A percentile compares a stretch with the other conserved stretches of the same genome.
Conservation (phyloP, 2,797 vertebrate species). For the Botia kubotai region DNA sequence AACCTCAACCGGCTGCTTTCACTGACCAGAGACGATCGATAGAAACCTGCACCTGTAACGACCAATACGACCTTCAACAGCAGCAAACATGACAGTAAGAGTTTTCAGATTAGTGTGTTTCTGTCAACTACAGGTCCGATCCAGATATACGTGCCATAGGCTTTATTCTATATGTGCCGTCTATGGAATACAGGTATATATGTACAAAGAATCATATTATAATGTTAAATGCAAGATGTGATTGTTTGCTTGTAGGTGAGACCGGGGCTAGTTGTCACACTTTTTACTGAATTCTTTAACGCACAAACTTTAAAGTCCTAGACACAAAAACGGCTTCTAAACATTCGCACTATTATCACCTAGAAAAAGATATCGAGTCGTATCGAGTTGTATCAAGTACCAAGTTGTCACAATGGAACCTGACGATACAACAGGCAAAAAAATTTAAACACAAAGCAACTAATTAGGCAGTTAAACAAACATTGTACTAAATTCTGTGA, state of each 20-base stretch:
- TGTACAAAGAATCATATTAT: neutral
- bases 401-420: neutral
- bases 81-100: constrained; percentile 53
- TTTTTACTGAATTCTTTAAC: neutral
- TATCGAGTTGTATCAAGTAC: too few relatives aligned
- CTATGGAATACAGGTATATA: neutral
- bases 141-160: too few relatives aligned
- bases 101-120: constrained; percentile 2
- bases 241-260: neutral
- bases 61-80: neutral
- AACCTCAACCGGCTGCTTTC: constrained; percentile 21
- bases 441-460: neutral
- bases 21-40: neutral
- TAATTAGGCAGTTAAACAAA: neutral
- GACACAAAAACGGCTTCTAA: too few relatives aligned
- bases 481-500: too few relatives aligned
- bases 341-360: too few relatives aligned
- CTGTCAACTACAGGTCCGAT: neutral
- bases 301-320: too few relatives aligned
- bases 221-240: neutral
- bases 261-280: neutral
- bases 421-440: neutral
- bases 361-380: too few relatives aligned
- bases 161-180: neutral
- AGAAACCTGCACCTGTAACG: constrained; percentile 6